A percentile compares a stretch with the other conserved stretches of the same genome.
Conservation (phyloP, 2,888 invertebrate species). For the Yponomeuta evonymella region DNA sequence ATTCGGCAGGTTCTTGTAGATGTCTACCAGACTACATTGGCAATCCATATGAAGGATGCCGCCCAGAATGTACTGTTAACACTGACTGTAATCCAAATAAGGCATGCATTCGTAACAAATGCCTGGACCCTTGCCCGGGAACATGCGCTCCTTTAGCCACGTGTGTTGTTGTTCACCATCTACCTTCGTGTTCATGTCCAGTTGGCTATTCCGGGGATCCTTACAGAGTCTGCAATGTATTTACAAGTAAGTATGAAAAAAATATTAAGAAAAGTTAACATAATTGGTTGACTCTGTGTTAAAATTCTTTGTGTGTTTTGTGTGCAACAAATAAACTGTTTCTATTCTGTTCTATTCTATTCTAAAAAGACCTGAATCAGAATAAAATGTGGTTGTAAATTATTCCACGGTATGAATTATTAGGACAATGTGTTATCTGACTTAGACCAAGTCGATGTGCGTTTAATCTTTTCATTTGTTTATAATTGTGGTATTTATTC, state of each 20-base stretch:
- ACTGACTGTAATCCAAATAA: slow-evolving; percentile 82
- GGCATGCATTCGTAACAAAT: slow-evolving; percentile 84
- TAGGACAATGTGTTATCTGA: too few species aligned
- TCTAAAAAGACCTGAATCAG: too few species aligned
- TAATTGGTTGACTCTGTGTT: too few species aligned
- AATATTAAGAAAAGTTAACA: not conserved
- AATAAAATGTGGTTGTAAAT: too few species aligned
- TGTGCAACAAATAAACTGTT: too few species aligned
- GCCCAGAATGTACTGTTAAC: slow-evolving; percentile 84
- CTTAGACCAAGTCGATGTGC: too few species aligned
- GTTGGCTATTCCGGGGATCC: slow-evolving; percentile 84
- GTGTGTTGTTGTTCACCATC: slow-evolving; percentile 82
- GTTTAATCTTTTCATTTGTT: too few species aligned
- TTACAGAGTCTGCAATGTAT: slow-evolving; percentile 75
- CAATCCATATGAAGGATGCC: slow-evolving; percentile 86
- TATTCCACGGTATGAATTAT: too few species aligned
- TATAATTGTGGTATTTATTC: too few species aligned
- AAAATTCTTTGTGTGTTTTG: too few species aligned
- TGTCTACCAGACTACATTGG: slow-evolving; percentile 84
- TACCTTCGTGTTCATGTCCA: slow-evolving; percentile 81
- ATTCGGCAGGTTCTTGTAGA: slow-evolving; percentile 79
- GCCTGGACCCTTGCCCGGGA: slow-evolving; percentile 86
- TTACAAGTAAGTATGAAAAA: not conserved
- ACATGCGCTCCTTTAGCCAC: slow-evolving; percentile 83
- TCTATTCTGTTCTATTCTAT: too few species aligned